These are phyloP conservation scores for Drosophila grimshawi DNA, from an alignment of 1,140 invertebrate genomes.

Conservation along the genomic window DNA sequence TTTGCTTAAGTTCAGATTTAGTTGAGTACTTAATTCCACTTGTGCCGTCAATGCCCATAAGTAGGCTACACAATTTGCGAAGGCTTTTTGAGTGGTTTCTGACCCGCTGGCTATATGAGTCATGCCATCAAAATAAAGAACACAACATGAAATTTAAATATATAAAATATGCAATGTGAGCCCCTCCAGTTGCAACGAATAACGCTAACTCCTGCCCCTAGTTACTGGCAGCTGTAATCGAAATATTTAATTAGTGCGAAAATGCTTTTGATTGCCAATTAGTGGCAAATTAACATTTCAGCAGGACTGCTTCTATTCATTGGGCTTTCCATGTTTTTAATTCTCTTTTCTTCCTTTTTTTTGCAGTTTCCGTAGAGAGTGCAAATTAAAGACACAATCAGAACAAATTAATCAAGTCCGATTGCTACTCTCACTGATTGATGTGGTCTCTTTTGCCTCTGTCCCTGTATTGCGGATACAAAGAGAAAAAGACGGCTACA, in stretches of 20 bases:
- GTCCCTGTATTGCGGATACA: background rate
- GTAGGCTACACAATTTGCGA: conserved; percentile 66
- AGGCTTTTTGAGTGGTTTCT: conserved; percentile 70
- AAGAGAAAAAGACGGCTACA: conserved; percentile 12
- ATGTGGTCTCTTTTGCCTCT: conserved; percentile 58
- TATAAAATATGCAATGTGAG: conserved; percentile 49
- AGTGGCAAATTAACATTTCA: conserved; percentile 81
- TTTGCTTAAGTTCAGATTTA: conserved; percentile 77
- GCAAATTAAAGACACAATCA: conserved; percentile 82
- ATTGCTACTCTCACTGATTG: conserved; percentile 65
- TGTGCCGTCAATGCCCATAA: conserved; percentile 46
- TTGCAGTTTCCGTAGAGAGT: conserved; percentile 42
- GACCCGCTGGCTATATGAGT: conserved; percentile 67
- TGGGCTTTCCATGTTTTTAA: conserved; percentile 12
- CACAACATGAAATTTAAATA: conserved; percentile 58
- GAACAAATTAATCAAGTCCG: conserved; percentile 80
- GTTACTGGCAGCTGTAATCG: conserved; percentile 57
- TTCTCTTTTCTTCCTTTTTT: conserved; percentile 15
- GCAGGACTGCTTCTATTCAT: conserved; percentile 35
- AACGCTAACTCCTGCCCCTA: background rate
- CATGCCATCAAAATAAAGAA: conserved; percentile 45
- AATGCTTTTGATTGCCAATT: conserved; percentile 82
- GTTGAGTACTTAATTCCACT: conserved; percentile 48
- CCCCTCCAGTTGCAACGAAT: conserved; percentile 23
- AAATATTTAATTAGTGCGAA: conserved; percentile 83